Percentiles rank a stretch among this genome's conserved stretches.
Conservation (phyloP, 2,113 vertebrate species). For the Lepus europaeus region DNA sequence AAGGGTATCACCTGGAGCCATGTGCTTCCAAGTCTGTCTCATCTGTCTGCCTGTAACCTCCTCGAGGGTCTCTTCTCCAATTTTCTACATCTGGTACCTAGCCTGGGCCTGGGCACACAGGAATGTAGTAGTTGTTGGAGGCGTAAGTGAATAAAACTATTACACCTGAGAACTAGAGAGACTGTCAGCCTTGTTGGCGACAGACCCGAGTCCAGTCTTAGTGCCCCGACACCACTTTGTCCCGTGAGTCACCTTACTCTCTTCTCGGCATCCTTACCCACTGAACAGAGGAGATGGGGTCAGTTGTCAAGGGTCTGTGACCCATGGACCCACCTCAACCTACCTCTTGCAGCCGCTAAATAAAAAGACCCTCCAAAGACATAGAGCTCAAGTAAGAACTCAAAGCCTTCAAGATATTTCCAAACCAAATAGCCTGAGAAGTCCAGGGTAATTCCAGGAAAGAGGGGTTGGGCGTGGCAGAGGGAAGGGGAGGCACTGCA, state of each 20-base stretch:
- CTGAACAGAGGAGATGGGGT: neutral
- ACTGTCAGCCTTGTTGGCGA: neutral
- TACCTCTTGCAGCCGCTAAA: neutral
- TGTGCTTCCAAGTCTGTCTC: neutral
- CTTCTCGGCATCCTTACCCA: neutral
- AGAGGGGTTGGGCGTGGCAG: neutral
- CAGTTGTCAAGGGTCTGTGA: neutral
- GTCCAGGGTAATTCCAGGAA: neutral
- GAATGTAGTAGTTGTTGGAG: neutral
- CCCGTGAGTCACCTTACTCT: neutral
- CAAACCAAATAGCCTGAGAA: neutral
- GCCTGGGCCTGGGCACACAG: neutral
- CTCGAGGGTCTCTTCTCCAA: neutral
- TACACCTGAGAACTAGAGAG: neutral
- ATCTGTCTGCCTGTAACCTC: neutral
- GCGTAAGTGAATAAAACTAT: neutral
- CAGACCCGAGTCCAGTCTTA: neutral
- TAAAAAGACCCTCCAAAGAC: neutral
- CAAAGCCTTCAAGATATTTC: constrained; percentile 21
- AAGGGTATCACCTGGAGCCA: neutral
- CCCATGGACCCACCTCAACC: neutral
- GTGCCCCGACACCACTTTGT: fast-evolving
- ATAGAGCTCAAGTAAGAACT: neutral
- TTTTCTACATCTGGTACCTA: neutral
- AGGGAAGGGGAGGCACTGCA: neutral